phyloP scores from a whole-genome alignment of 2,888 invertebrate genomes.

The Eumerus sabulonum region DNA sequence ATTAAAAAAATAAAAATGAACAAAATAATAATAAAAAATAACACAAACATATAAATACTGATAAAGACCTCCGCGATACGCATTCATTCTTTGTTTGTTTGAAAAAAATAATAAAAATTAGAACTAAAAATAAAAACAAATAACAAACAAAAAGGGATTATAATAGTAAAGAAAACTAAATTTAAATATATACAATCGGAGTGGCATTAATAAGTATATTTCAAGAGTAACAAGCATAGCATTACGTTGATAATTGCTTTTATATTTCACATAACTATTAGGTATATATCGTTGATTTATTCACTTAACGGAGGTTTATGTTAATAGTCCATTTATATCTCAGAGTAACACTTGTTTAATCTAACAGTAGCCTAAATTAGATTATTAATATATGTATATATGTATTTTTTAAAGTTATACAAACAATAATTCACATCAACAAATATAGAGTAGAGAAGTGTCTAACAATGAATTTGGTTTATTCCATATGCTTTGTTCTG shows the following conservation, averaged over 20 bases:
- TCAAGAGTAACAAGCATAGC: conserved; percentile 31
- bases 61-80: conserved; percentile 50
- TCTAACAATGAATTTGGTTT: conserved; percentile 64
- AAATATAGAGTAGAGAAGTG: conserved; percentile 53
- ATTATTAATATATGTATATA: conserved; percentile 19
- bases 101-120: conserved; percentile 13
- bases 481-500: conserved; percentile 28
- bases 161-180: conserved; percentile 5
- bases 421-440: conserved; percentile 57
- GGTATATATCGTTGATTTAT: conserved; percentile 52
- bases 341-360: conserved; percentile 41
- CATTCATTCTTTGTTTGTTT: conserved; percentile 24
- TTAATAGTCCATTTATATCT: conserved; percentile 31
- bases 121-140: conserved; percentile 1
- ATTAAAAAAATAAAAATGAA: conserved; percentile 24
- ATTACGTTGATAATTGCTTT: not conserved
- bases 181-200: conserved; percentile 12
- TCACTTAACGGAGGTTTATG: conserved; percentile 54
- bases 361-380: conserved; percentile 42
- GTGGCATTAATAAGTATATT: conserved; percentile 5
- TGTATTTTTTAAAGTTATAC: conserved; percentile 31
- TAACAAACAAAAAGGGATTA: conserved; percentile 24
- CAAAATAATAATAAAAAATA: no score
- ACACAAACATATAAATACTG: conserved; percentile 64
- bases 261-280: conserved; percentile 21